phyloP scores from a whole-genome alignment of 2,113 vertebrate genomes.

The Cyprinodon brontotheroides region DNA sequence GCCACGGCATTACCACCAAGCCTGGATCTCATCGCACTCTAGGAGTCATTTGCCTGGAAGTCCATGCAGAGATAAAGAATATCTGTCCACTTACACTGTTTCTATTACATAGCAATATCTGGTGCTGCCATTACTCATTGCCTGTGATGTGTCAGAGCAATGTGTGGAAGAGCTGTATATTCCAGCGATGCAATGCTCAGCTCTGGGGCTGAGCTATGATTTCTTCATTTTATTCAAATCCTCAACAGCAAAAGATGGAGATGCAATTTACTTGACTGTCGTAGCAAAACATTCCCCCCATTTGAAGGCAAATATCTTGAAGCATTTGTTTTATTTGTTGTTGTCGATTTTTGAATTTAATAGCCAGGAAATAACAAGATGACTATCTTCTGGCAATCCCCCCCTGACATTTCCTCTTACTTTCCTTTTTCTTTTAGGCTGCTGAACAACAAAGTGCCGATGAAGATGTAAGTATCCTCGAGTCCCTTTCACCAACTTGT shows the following conservation, averaged over 20 bases:
- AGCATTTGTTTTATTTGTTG: conserved; percentile 16
- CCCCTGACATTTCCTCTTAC: conserved; percentile 15
- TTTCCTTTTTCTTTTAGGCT: conserved; percentile 73
- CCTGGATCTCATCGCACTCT: conserved; percentile 32
- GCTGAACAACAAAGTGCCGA: conserved; percentile 80
- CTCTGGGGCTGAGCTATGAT: conserved; percentile 29
- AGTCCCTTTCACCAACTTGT: neutral
- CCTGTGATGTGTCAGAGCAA: conserved; percentile 50
- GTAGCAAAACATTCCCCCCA: conserved; percentile 36
- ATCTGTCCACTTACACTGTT: conserved; percentile 57
- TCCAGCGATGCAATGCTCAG: conserved; percentile 16
- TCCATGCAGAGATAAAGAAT: conserved; percentile 58
- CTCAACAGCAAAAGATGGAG: conserved; percentile 30
- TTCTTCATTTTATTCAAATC: conserved; percentile 57
- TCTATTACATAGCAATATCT: conserved; percentile 67
- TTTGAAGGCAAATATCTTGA: conserved; percentile 39
- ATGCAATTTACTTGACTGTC: conserved; percentile 37
- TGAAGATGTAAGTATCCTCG: conserved; percentile 79
- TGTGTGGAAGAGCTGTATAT: conserved; percentile 17
- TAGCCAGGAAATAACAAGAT: conserved; percentile 9
- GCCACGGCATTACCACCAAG: conserved; percentile 53
- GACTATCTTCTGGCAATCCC: conserved; percentile 8
- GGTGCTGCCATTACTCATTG: conserved; percentile 67
- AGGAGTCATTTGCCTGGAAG: conserved; percentile 57
- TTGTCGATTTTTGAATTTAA: conserved; percentile 11